Evolutionary conservation across 1,140 invertebrate genomes (phyloP), one percentile per base, ranked within the genome.

Genomic region (Pachypsylla venusta): DNA sequence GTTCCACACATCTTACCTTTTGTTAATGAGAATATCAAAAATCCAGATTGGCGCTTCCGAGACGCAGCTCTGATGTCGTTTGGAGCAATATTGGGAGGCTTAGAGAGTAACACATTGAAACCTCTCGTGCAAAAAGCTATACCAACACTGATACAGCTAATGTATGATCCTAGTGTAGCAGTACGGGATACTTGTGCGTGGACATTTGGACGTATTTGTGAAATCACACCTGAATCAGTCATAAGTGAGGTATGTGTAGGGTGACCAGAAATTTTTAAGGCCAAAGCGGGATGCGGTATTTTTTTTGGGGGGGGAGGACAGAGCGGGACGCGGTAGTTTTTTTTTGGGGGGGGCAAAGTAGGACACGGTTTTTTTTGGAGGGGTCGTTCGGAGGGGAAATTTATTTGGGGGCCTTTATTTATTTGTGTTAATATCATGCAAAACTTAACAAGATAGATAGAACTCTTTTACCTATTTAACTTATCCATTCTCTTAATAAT

Each of bases 51-150:
- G 97, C 77, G 92, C 60, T 92, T 79, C 68, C 79, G 95, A 60
- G 97, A 99, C 76, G 97, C 96, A 20, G 95, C 97, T 1, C 79
- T 99, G 2, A 99, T 98, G 94, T 90, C 95, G 0, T 99, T 99
- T 71, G 96, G 93, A 77, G 42, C 64, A 60, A 30, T 54, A 22
- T 53, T 28, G 19, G 26, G 95, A 53, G 96, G 97, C 10, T 80
- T 98, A 25, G 89, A 97, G 67, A 78, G 83, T 12, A 76, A 74
- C 5, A 92, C 88, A 2, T 74, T 99, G 35, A 93, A 93, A 73
- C 89, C 90, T 1, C 75, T 99, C 16, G 93, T 98, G 4, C 92
- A 97, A 70, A 87, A 96, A 71, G 95, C 94, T 0, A 93, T 99
- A 83, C 85, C 87, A 3, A 94, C 89, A 54, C 74, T 99, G 7